These are phyloP conservation scores for Endotricha flammealis DNA, from an alignment of 2,888 invertebrate species.

Conservation along the genomic window DNA sequence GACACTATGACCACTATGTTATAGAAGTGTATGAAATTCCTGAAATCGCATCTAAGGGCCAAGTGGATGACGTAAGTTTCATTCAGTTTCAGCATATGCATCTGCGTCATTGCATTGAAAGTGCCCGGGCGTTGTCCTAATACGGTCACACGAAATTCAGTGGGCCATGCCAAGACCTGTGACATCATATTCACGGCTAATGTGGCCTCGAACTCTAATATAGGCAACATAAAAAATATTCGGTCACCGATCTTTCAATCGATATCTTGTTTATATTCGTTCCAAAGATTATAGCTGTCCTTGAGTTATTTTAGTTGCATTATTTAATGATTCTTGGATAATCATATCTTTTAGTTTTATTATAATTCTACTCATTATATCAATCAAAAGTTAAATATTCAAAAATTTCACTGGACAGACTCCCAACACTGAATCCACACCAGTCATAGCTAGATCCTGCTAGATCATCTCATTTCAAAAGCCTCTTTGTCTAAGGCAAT, in stretches of 20 bases:
- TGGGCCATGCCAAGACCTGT: constrained; percentile 12
- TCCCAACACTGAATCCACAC: no score
- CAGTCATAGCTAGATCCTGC: no score
- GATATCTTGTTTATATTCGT: no score
- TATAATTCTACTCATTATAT: no score
- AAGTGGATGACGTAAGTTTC: constrained; percentile 21
- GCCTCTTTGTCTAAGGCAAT: neutral
- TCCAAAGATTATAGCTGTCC: no score
- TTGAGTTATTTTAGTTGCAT: no score
- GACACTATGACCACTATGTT: constrained; percentile 1
- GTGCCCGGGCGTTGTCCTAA: constrained; percentile 23
- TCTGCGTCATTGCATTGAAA: constrained; percentile 5
- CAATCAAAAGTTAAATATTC: no score
- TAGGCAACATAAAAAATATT: neutral
- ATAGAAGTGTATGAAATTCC: constrained; percentile 17
- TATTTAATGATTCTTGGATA: no score
- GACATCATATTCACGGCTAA: constrained; percentile 7
- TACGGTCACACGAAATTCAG: constrained; percentile 18
- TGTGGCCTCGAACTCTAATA: neutral
- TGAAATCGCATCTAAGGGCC: neutral
- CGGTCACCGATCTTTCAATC: no score
- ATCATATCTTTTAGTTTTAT: no score
- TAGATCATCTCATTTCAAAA: neutral
- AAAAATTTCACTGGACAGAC: no score
- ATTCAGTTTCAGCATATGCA: constrained; percentile 15